Base-by-base conservation (phyloP, 1,140 invertebrate species). In the Heliconius eleuchia region DNA sequence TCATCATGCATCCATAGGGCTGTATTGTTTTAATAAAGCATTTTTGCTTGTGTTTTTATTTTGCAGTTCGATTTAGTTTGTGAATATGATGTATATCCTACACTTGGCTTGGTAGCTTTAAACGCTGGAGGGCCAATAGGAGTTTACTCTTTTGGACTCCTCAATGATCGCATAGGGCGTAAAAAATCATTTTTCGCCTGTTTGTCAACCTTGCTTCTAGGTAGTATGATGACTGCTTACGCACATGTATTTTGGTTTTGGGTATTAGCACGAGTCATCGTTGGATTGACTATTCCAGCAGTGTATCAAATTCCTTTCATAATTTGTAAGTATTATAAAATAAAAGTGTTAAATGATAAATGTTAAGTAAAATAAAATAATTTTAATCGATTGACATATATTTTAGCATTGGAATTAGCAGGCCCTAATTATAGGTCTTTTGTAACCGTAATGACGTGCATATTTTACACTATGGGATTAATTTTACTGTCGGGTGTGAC, bases 281-380 rank as follows among this genome's bases (percentile, higher is more conserved):
- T 98, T 7, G 98, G 98, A 23, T 91, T 98, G 1, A 98, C 98
- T 1, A 98, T 98, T 84, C 98, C 98, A 13, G 98, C 98, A 6
- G 97, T 98, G n/a, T 99, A 98, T 93, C 98, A 99, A 95, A 98
- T 99, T 90, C 98, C 98, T 6, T 99, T 98, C 87, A 98, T 99
- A 79, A 98, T 99, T 87, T 98, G 98, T 98, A 95, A 97, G 96
- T 95, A 82, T 80, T 30, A 30, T 16, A 3, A 66, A 66, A 60
- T 23, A 23, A 23, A 66, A 27, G 13, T 16, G 2, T 27, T 66
- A 16, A 23, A 66, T 27, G 3, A 66, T 5, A 66, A 66, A 27
- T 66, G 18, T 66, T 27, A 16, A 30, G 13, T 30, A 27, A 13
- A 9, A 9, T 66, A 6, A 27, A 66, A 27, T 30, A 5, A 3